These are phyloP conservation scores for Actinernus sp. DNA, from an alignment of 92 coral and sea anemone genomes.

Conservation along the genomic window DNA sequence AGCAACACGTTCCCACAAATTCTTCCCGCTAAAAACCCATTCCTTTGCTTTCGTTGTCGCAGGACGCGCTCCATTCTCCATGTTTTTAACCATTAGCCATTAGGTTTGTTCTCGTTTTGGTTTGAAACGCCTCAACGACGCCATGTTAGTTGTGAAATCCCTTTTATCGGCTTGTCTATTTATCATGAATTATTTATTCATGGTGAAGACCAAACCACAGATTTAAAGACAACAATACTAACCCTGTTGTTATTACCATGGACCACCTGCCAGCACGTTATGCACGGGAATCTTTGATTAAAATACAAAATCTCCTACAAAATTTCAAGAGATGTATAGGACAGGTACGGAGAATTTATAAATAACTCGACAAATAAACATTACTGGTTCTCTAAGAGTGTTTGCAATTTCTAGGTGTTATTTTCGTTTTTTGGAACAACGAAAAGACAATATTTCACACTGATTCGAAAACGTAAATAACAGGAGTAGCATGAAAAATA, in stretches of 20 bases:
- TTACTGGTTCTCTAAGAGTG: not conserved
- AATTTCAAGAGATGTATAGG: not conserved
- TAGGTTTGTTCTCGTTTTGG: not conserved
- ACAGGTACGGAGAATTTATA: slow-evolving; percentile 19
- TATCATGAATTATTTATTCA: not conserved
- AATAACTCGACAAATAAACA: not conserved
- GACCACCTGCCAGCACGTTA: slow-evolving; percentile 26
- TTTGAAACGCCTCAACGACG: not conserved
- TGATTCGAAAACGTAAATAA: too few relatives aligned
- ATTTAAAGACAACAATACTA: not conserved
- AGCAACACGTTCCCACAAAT: slow-evolving; percentile 74
- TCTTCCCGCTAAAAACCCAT: slow-evolving; percentile 17
- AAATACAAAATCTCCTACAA: slow-evolving; percentile 14
- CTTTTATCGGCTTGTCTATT: not conserved
- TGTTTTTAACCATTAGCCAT: not conserved
- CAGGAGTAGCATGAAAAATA: too few relatives aligned
- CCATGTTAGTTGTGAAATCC: not conserved
- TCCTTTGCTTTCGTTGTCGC: slow-evolving; percentile 2
- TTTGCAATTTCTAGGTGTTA: too few relatives aligned
- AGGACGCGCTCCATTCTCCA: slow-evolving; percentile 41
- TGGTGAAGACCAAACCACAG: not conserved
- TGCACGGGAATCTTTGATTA: slow-evolving; percentile 2
- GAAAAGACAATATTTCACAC: too few relatives aligned
- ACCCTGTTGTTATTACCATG: not conserved
- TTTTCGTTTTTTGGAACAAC: too few relatives aligned